A percentile compares a stretch with the other conserved stretches of the same genome.
These are phyloP conservation scores for Stegophylla sp. DNA, from an alignment of 2,888 invertebrate species.

Conservation along the genomic window DNA sequence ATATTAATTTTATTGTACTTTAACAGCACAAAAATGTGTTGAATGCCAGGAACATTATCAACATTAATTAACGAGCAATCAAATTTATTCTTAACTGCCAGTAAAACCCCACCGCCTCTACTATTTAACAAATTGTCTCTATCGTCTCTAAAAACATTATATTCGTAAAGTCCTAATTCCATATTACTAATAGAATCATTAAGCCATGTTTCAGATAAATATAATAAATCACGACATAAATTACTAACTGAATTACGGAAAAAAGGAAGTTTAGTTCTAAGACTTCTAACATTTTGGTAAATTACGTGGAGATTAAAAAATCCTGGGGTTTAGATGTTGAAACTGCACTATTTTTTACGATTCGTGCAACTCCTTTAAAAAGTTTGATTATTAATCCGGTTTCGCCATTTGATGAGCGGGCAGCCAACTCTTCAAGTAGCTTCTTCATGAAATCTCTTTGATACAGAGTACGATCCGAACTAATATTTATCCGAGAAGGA, in stretches of 20 bases:
- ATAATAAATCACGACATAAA: slow-evolving; percentile 2
- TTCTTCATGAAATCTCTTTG: too few relatives aligned
- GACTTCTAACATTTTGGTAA: too few relatives aligned
- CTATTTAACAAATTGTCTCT: background rate
- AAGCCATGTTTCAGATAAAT: background rate
- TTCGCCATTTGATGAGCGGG: too few relatives aligned
- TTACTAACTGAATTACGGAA: slow-evolving; percentile 2
- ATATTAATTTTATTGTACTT: background rate
- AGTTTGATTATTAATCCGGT: too few relatives aligned
- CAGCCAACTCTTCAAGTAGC: too few relatives aligned
- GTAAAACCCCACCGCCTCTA: slow-evolving; percentile 16
- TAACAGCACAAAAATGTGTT: background rate
- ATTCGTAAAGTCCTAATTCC: background rate
- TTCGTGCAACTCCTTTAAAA: too few relatives aligned
- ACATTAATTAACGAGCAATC: background rate
- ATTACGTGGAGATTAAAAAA: too few relatives aligned
- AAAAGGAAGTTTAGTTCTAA: slow-evolving; percentile 18
- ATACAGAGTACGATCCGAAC: too few relatives aligned
- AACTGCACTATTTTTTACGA: too few relatives aligned
- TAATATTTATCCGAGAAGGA: too few relatives aligned
- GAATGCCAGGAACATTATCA: too few relatives aligned
- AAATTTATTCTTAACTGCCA: slow-evolving; percentile 4
- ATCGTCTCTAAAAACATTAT: slow-evolving; percentile 7
- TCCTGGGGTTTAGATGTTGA: too few relatives aligned
- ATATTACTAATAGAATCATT: slow-evolving; percentile 15